Evolutionary conservation across 2,888 invertebrate genomes (phyloP), one percentile per base, ranked within the genome.

Genomic region (Eupithecia pulchellata): DNA sequence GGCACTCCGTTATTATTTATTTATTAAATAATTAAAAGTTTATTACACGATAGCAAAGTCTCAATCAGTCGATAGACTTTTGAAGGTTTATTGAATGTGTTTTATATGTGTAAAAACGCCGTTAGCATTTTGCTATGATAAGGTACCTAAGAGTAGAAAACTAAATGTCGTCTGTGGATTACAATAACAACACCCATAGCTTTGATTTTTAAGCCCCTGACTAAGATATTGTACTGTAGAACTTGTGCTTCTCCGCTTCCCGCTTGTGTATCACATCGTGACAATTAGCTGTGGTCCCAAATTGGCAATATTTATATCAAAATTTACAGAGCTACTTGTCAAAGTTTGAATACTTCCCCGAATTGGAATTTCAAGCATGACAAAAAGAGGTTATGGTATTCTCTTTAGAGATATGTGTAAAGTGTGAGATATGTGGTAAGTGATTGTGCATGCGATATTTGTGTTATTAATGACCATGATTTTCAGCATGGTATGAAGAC

Each of bases 191-290:
- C n/a, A n/a, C n/a, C n/a, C n/a, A n/a, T n/a, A n/a, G n/a, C 47
- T 47, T 29, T 57, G 29, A 14, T 57, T 14, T 27, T 17, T 17
- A 4, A 17, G 29, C 17, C 2, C 57, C 29, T 29, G 29, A 57
- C 65, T 66, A 36, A 58, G 34, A 13, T 27, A 39, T 61, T 82
- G 75, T 81, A 78, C 81, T 80, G 72, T 69, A 73, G 77, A 78
- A 81, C 80, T 71, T 69, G 76, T 67, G 29, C 30, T 66, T 64
- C 25, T 34, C 66, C 68, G 78, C 77, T 80, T 76, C 73, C 73
- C 72, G 84, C 85, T 83, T 84, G 42, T 47, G 80, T 78, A 66
- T 72, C 58, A 57, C 73, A 79, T 69, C 65, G 68, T 74, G 84
- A 81, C 77, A 75, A 81, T 81, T 80, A 75, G 81, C 81, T 83